Conservation (phyloP, 2,113 vertebrate species). For the Casuarius casuarius region DNA sequence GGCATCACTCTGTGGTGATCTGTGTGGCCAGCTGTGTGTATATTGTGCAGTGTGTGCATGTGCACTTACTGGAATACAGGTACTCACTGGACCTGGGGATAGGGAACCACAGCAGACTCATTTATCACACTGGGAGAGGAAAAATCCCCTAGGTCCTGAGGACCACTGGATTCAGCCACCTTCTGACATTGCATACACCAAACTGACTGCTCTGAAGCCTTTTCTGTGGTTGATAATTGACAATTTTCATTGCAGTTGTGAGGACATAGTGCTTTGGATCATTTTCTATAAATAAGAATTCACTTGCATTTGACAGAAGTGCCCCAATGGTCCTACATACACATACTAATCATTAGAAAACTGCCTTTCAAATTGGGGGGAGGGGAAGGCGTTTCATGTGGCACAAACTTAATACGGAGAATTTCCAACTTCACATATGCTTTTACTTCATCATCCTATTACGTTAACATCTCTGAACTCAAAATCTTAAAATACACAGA, state of each 20-base stretch:
- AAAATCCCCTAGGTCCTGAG: not conserved
- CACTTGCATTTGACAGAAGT: not conserved
- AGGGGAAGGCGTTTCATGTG: not conserved
- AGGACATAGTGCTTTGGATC: not conserved
- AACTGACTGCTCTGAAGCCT: not conserved
- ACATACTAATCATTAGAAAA: not conserved
- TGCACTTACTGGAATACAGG: not conserved
- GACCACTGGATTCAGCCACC: not conserved
- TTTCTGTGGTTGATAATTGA: not conserved
- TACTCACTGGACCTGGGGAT: not conserved
- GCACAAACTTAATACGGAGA: not conserved
- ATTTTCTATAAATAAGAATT: not conserved
- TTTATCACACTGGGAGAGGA: not conserved
- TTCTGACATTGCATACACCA: not conserved
- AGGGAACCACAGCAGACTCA: not conserved
- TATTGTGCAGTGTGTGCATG: not conserved
- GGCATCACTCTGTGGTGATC: not conserved
- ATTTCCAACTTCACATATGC: not conserved
- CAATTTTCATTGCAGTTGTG: not conserved
- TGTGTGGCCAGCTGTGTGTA: not conserved
- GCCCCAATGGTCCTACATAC: not conserved
- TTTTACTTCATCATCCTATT: constrained; percentile 13
- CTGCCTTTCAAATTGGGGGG: not conserved
- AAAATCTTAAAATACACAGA: not conserved
- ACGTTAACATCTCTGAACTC: not conserved